Base-by-base conservation (phyloP, 2,797 vertebrate species). In the Arnoldichthys spilopterus region DNA sequence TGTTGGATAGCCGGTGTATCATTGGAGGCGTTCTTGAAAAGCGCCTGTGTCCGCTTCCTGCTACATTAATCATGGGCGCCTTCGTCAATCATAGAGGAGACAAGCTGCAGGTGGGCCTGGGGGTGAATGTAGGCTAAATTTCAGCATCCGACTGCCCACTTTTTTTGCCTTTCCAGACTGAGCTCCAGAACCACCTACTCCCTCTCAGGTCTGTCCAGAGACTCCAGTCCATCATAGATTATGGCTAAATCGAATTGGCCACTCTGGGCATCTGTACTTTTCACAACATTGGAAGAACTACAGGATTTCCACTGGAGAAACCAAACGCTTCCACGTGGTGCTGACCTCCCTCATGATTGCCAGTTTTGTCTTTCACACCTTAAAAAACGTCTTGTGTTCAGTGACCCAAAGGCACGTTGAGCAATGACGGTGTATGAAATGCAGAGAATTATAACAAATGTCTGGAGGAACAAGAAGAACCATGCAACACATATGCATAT, bases 61-160 rank as follows among this genome's bases (percentile, higher is more conserved):
- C 98, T 85, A 97, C 96, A 9, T 90, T 99, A n/a, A 95, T 97
- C 32, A 95, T 99, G 72, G 97, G 97, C 0, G 96, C 97, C 54
- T 98, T 99, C 87, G 96, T 99, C 56, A 98, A 97, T 87, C 96
- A 98, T 89, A 93, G 95, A 92, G 96, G 94, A 34, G 96, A 96
- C 87, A 96, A 97, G 30, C 94, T 98, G 84, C 97, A 98, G 71
- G 92, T 94, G 66, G 94, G 94, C 15, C 89, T 95, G 0, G 94
- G 93, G 1, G 87, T 94, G 82, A 93, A 88, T 1, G 93, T 94
- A 75, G 93, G 93, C 51, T 74, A 78, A 45, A 32, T 59, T 49
- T 15, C 20, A 56, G 51, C 62, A 22, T 32, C 67, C n/a, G 40
- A 61, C 43, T 7, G 5, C 16, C 8, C 13, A 32, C 30, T 45